Evolutionary conservation across 1,140 invertebrate genomes (phyloP).

Genomic region (Bradysia coprophila): DNA sequence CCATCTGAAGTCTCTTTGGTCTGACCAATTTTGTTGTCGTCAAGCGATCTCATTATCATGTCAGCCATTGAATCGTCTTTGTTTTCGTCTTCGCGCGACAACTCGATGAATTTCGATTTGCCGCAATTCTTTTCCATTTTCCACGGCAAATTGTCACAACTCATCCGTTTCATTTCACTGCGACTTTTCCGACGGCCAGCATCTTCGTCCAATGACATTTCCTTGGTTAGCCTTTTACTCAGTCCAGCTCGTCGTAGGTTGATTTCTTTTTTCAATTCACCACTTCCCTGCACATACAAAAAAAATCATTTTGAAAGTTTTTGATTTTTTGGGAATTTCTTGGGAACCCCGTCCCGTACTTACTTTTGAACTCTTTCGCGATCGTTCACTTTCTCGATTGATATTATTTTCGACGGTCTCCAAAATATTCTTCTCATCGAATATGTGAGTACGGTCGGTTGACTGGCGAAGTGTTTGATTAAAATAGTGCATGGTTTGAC

Average conservation of each 20-base stretch:
- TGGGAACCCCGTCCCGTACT: not conserved
- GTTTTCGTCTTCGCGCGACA: not conserved
- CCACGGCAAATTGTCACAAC: constrained; percentile 22
- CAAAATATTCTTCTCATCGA: not conserved
- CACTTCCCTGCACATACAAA: too few relatives aligned
- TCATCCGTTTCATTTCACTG: constrained; percentile 21
- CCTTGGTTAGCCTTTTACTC: not conserved
- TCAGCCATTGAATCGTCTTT: not conserved
- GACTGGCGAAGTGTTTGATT: not conserved
- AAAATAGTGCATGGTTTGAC: constrained; percentile 16
- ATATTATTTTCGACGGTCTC: not conserved
- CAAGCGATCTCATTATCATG: not conserved
- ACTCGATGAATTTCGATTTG: not conserved
- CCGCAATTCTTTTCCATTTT: constrained; percentile 5
- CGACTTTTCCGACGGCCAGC: constrained; percentile 17
- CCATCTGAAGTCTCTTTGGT: not conserved
- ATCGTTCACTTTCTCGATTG: not conserved
- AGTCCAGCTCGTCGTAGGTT: not conserved
- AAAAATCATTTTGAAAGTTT: too few relatives aligned
- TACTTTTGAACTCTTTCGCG: too few relatives aligned
- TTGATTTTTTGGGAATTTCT: not conserved
- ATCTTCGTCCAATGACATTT: constrained; percentile 10
- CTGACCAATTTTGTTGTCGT: not conserved
- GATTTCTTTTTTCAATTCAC: too few relatives aligned
- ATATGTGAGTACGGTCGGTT: not conserved